Conservation (phyloP, 2,888 invertebrate species). For the Drosophila anomalata region DNA sequence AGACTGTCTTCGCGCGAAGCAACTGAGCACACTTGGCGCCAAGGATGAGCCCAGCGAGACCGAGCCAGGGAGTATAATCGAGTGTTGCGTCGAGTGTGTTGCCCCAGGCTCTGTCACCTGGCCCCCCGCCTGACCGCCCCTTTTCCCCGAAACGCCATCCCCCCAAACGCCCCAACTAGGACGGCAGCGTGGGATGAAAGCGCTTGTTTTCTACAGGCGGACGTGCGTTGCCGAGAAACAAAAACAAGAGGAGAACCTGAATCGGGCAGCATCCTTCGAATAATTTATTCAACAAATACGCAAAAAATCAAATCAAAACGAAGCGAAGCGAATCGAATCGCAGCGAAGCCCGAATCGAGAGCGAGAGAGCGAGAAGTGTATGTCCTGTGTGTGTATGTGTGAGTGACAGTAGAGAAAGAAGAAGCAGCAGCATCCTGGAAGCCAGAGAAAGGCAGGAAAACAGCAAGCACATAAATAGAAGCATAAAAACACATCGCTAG, state of each 20-base stretch:
- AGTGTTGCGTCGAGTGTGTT: slow-evolving; percentile 25
- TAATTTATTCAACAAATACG: slow-evolving; percentile 11
- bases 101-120: slow-evolving; percentile 41
- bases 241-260: background rate
- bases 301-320: slow-evolving; percentile 24
- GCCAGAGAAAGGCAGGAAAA: slow-evolving; percentile 31
- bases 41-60: background rate
- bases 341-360: background rate
- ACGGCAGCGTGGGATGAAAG: slow-evolving; percentile 22
- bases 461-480: slow-evolving; percentile 19
- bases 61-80: slow-evolving; percentile 6
- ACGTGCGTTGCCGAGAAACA: slow-evolving; percentile 7
- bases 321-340: slow-evolving; percentile 3
- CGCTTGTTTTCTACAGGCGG: slow-evolving; percentile 13
- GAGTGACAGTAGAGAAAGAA: slow-evolving; percentile 25
- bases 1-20: background rate
- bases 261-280: slow-evolving; percentile 16
- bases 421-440: slow-evolving; percentile 35
- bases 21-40: background rate
- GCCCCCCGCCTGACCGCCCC: slow-evolving; percentile 1
- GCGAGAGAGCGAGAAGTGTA: slow-evolving; percentile 36
- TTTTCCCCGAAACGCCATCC: background rate
- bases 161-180: background rate
- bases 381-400: slow-evolving; percentile 33
- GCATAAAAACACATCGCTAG: slow-evolving; percentile 24